A percentile compares a stretch with the other conserved stretches of the same genome.
These are phyloP conservation scores for Phragmatobia fuliginosa DNA, from an alignment of 2,888 invertebrate genomes.

Conservation along the genomic window DNA sequence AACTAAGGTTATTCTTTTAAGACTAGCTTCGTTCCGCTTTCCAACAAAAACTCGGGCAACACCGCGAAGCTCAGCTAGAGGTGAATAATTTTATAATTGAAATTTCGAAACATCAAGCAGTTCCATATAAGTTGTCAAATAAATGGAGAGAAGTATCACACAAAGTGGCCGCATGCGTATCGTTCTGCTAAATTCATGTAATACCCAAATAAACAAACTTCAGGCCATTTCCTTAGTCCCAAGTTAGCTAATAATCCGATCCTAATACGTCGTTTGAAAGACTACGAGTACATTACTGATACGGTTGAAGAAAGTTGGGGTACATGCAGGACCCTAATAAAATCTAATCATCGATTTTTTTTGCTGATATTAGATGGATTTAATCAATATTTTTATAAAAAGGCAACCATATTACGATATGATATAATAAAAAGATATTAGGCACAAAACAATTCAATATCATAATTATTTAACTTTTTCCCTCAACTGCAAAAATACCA, in stretches of 20 bases:
- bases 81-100: no score
- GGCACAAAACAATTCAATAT: no score
- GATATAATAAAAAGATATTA: no score
- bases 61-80: no score
- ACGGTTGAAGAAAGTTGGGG: conserved; percentile 8
- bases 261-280: conserved; percentile 32
- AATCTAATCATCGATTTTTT: neutral
- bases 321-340: no score
- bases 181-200: conserved; percentile 32
- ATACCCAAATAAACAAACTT: conserved; percentile 38
- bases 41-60: no score
- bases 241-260: conserved; percentile 36
- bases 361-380: neutral
- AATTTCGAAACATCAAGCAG: conserved; percentile 18
- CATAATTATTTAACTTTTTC: no score
- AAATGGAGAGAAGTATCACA: conserved; percentile 24
- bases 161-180: conserved; percentile 19
- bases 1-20: no score
- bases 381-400: neutral
- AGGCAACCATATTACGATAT: neutral
- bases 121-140: conserved; percentile 23
- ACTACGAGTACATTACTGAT: conserved; percentile 18
- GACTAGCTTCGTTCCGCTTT: no score
- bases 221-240: conserved; percentile 32
- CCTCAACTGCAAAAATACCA: neutral